Percentiles rank a stretch among this genome's conserved stretches.
These are phyloP conservation scores for Ameiurus melas DNA, from an alignment of 2,113 vertebrate genomes.

Conservation along the genomic window DNA sequence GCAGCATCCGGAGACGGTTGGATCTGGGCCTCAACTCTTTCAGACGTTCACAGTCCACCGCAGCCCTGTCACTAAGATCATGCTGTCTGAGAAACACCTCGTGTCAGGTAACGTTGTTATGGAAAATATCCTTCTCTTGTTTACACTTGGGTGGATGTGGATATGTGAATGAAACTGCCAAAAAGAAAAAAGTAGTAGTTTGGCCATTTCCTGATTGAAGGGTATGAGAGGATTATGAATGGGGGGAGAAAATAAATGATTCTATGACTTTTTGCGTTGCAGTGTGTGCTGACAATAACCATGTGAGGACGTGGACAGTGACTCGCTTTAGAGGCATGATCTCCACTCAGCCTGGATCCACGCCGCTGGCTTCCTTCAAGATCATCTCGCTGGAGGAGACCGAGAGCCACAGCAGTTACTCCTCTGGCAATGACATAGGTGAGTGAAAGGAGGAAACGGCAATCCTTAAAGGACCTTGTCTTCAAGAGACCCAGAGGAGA, in stretches of 20 bases:
- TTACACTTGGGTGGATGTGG: background rate
- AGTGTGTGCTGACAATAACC: slow-evolving; percentile 93
- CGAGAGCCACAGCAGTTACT: slow-evolving; percentile 92
- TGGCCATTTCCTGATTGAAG: background rate
- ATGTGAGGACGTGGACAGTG: slow-evolving; percentile 90
- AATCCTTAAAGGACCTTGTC: background rate
- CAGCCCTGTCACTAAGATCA: slow-evolving; percentile 89
- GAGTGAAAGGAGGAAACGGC: slow-evolving; percentile 6
- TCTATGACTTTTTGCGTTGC: slow-evolving; percentile 13
- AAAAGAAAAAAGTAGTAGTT: background rate
- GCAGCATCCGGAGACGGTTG: slow-evolving; percentile 89
- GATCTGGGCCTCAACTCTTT: slow-evolving; percentile 88
- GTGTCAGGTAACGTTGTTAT: slow-evolving; percentile 46
- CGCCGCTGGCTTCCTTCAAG: slow-evolving; percentile 88
- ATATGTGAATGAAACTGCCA: background rate
- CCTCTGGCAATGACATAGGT: slow-evolving; percentile 96
- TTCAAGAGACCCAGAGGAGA: background rate
- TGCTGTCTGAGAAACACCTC: slow-evolving; percentile 90
- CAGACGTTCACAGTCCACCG: slow-evolving; percentile 93
- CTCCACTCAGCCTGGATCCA: slow-evolving; percentile 90
- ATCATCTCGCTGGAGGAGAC: slow-evolving; percentile 86
- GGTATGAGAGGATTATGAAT: background rate
- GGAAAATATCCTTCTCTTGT: background rate
- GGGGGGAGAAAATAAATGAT: background rate
- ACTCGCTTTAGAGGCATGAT: slow-evolving; percentile 92